phyloP scores from a whole-genome alignment of 2,888 invertebrate species.

The Anodontia alba region DNA sequence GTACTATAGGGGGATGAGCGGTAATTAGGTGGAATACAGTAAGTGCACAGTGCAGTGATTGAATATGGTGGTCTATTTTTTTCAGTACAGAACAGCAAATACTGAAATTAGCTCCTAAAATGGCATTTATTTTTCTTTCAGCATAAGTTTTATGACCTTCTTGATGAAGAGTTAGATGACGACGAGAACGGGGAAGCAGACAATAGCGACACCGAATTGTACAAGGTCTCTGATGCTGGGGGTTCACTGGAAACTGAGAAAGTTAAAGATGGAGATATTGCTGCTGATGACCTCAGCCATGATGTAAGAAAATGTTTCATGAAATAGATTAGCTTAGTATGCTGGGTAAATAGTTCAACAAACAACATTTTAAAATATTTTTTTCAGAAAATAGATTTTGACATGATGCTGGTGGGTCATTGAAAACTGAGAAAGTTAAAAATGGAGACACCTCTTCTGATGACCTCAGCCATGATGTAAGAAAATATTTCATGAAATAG shows the following conservation, averaged over 20 bases:
- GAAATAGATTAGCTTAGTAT: too few species aligned
- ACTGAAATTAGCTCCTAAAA: too few species aligned
- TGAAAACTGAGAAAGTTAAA: constrained; percentile 60
- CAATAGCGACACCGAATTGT: constrained; percentile 34
- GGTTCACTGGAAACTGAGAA: constrained; percentile 56
- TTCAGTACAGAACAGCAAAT: too few species aligned
- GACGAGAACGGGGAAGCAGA: constrained; percentile 65
- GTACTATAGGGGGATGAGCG: too few species aligned
- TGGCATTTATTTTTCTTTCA: constrained; percentile 44
- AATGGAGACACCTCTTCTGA: constrained; percentile 48
- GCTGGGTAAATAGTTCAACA: too few species aligned
- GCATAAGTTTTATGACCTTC: constrained; percentile 64
- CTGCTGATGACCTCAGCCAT: constrained; percentile 51
- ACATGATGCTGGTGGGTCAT: too few species aligned
- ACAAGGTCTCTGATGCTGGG: constrained; percentile 60
- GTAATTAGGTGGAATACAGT: too few species aligned
- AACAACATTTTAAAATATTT: too few species aligned
- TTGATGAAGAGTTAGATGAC: constrained; percentile 66
- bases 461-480: constrained; percentile 68
- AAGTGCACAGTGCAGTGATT: too few species aligned
- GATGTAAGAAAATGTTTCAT: constrained; percentile 63
- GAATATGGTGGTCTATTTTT: too few species aligned
- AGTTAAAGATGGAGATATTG: constrained; percentile 61
- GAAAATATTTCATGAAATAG: constrained; percentile 33
- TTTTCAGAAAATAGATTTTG: too few species aligned